These are phyloP conservation scores for Ormyrus pomaceus DNA, from an alignment of 2,888 invertebrate species.

Conservation along the genomic window DNA sequence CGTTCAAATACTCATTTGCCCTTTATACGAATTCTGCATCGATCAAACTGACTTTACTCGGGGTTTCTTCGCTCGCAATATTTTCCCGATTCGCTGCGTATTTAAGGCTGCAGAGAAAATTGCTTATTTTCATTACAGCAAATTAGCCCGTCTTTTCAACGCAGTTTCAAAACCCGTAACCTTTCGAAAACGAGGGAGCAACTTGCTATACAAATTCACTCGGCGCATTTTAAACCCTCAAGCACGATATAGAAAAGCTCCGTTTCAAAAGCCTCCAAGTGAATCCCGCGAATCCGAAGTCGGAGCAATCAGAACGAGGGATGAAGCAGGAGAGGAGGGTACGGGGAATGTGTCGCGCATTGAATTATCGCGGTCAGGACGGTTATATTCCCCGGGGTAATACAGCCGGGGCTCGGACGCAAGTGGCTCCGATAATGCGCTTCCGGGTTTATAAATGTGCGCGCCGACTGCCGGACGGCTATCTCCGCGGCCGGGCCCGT, in stretches of 20 bases:
- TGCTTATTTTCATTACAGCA: too few relatives aligned
- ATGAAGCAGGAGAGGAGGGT: neutral
- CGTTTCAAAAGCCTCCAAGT: neutral
- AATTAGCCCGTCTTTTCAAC: too few relatives aligned
- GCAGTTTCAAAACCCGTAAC: too few relatives aligned
- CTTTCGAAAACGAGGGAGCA: neutral
- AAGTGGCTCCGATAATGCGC: conserved; percentile 65
- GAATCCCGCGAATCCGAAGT: conserved; percentile 13
- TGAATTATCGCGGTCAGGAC: conserved; percentile 66
- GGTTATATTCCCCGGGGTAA: conserved; percentile 65
- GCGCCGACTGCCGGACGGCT: conserved; percentile 9
- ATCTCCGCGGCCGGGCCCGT: neutral
- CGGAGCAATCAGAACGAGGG: neutral
- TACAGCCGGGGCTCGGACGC: conserved; percentile 59
- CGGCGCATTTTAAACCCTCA: neutral
- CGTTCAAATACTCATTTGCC: too few relatives aligned
- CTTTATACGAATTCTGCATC: too few relatives aligned
- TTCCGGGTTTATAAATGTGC: conserved; percentile 62
- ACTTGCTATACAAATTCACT: too few relatives aligned
- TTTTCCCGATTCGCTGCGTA: too few relatives aligned
- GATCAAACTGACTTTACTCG: too few relatives aligned
- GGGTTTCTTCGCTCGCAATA: too few relatives aligned
- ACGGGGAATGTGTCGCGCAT: conserved; percentile 3
- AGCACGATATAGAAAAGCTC: too few relatives aligned
- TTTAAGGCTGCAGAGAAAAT: too few relatives aligned